Percentiles rank a stretch among this genome's conserved stretches.
Evolutionary conservation across 2,888 invertebrate genomes (phyloP).

Genomic region (Acleris literana): DNA sequence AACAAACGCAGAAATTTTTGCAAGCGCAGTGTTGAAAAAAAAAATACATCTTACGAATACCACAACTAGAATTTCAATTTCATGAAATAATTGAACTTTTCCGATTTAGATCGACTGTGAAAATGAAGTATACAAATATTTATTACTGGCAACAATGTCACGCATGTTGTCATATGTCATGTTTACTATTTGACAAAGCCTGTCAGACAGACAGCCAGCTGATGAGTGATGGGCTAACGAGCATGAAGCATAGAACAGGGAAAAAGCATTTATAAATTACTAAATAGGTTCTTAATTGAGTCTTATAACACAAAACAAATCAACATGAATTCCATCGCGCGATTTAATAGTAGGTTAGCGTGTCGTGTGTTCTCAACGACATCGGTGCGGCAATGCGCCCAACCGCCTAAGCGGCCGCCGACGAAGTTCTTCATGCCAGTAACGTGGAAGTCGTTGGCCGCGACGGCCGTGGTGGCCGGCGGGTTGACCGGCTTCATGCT

Average conservation of each 20-base stretch:
- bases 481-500: slow-evolving; percentile 88
- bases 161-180: background rate
- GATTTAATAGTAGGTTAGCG: slow-evolving; percentile 51
- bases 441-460: slow-evolving; percentile 91
- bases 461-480: slow-evolving; percentile 87
- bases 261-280: slow-evolving; percentile 16
- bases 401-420: slow-evolving; percentile 59
- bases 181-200: background rate
- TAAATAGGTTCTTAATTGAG: slow-evolving; percentile 16
- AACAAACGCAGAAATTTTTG: no score
- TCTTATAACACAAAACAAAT: slow-evolving; percentile 10
- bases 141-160: slow-evolving; percentile 2
- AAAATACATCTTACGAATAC: no score
- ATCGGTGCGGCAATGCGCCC: slow-evolving; percentile 58
- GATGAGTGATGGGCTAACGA: slow-evolving; percentile 20
- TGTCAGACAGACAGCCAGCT: slow-evolving; percentile 28
- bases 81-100: no score
- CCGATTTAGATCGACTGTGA: no score
- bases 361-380: slow-evolving; percentile 64
- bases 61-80: no score
- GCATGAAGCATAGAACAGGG: slow-evolving; percentile 25
- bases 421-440: slow-evolving; percentile 84
- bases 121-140: no score
- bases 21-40: no score
- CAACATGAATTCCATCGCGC: slow-evolving; percentile 67